These are phyloP conservation scores for Sorex fumeus DNA, from an alignment of 2,113 vertebrate species.

Conservation along the genomic window DNA sequence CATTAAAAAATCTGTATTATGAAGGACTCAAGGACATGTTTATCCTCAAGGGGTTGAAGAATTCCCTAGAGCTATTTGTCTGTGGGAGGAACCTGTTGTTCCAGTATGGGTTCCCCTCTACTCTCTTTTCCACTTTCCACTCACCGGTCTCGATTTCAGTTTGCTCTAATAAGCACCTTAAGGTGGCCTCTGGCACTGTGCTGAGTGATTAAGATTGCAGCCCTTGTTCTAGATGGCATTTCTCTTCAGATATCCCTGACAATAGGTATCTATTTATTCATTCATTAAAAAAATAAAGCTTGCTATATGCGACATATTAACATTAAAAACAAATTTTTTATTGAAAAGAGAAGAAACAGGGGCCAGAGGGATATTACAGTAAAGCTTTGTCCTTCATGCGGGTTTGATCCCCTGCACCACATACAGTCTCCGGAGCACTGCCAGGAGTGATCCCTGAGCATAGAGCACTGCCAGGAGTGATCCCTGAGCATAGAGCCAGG, in stretches of 20 bases:
- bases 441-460: too few relatives aligned
- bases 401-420: too few relatives aligned
- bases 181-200: neutral
- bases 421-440: too few relatives aligned
- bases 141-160: conserved; percentile 14
- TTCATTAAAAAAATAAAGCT: neutral
- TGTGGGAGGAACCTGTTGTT: conserved; percentile 5
- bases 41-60: neutral
- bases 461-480: too few relatives aligned
- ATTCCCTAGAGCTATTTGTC: neutral
- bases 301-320: too few relatives aligned
- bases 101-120: neutral
- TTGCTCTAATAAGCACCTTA: conserved; percentile 10
- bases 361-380: too few relatives aligned
- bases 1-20: neutral
- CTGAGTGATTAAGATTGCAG: neutral
- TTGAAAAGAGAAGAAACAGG: neutral
- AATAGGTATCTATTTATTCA: neutral
- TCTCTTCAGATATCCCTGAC: neutral
- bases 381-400: too few relatives aligned
- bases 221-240: neutral
- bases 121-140: neutral
- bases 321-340: neutral
- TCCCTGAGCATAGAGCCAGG: too few relatives aligned
- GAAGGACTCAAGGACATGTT: conserved; percentile 7